A percentile compares a stretch with the other conserved stretches of the same genome.
phyloP scores from a whole-genome alignment of 2,888 invertebrate species.

The Plemyria rubiginata region DNA sequence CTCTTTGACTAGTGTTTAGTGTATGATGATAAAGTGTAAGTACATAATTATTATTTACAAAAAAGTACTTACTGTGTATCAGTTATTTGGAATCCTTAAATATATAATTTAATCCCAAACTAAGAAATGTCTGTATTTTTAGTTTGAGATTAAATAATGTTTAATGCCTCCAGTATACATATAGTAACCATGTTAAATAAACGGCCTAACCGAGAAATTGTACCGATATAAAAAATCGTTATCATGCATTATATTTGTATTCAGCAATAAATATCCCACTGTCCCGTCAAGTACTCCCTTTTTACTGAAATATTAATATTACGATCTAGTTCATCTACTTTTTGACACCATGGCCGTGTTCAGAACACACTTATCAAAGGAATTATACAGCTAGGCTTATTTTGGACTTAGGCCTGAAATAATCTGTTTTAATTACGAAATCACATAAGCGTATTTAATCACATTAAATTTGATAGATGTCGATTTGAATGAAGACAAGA shows the following conservation, averaged over 20 bases:
- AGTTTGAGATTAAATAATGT: too few species aligned
- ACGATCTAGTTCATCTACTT: constrained; percentile 37
- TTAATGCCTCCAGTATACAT: too few species aligned
- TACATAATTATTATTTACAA: too few species aligned
- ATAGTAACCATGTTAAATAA: too few species aligned
- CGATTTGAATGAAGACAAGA: constrained; percentile 24
- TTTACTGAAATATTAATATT: constrained; percentile 1
- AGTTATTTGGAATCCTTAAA: too few species aligned
- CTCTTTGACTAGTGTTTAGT: too few species aligned
- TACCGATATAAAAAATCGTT: too few species aligned
- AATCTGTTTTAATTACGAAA: constrained; percentile 35
- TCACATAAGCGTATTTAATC: constrained; percentile 64
- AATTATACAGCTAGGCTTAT: constrained; percentile 58
- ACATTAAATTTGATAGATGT: constrained; percentile 63
- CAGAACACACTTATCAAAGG: constrained; percentile 50
- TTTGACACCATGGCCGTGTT: constrained; percentile 58
- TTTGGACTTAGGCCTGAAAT: constrained; percentile 58
- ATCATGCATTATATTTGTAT: background rate
- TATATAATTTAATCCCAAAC: too few species aligned
- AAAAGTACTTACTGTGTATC: too few species aligned
- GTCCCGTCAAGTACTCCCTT: background rate
- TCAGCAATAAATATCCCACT: constrained; percentile 6
- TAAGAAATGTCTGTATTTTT: too few species aligned
- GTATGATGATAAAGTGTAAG: too few species aligned
- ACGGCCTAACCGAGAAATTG: too few species aligned